A percentile compares a stretch with the other conserved stretches of the same genome.
These are phyloP conservation scores for Arion vulgaris DNA, from an alignment of 1,140 invertebrate genomes.

Conservation along the genomic window DNA sequence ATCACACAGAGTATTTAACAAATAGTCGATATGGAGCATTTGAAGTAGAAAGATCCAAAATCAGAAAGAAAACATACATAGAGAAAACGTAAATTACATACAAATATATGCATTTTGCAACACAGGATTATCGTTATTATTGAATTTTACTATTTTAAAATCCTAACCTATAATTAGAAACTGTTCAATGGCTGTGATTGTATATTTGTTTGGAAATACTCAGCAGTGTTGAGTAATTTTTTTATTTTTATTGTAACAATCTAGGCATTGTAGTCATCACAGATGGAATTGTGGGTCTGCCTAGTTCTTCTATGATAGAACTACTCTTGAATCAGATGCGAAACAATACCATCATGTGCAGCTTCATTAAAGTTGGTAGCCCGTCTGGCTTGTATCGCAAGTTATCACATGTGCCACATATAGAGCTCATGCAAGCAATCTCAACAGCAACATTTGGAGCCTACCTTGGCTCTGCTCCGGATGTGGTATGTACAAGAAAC, in stretches of 20 bases:
- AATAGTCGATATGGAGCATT: no score
- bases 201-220: not conserved
- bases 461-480: constrained; percentile 75
- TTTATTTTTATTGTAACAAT: constrained; percentile 58
- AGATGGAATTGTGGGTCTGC: constrained; percentile 85
- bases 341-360: constrained; percentile 84
- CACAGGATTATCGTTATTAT: no score
- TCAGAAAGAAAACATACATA: no score
- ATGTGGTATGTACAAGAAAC: constrained; percentile 50
- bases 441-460: constrained; percentile 85
- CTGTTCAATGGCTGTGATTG: no score
- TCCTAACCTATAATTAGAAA: no score
- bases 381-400: constrained; percentile 48
- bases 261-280: constrained; percentile 85
- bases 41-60: no score
- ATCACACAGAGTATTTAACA: no score
- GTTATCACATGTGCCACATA: constrained; percentile 80
- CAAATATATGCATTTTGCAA: no score
- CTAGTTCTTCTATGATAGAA: constrained; percentile 83
- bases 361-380: constrained; percentile 81
- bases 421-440: constrained; percentile 85
- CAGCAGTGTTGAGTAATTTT: not conserved
- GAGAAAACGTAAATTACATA: no score
- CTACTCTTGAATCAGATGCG: constrained; percentile 83
- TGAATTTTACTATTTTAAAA: no score